Evolutionary conservation across 1,140 invertebrate species (phyloP), one percentile per base, ranked within the genome.

Genomic region (Leptinotarsa texana): DNA sequence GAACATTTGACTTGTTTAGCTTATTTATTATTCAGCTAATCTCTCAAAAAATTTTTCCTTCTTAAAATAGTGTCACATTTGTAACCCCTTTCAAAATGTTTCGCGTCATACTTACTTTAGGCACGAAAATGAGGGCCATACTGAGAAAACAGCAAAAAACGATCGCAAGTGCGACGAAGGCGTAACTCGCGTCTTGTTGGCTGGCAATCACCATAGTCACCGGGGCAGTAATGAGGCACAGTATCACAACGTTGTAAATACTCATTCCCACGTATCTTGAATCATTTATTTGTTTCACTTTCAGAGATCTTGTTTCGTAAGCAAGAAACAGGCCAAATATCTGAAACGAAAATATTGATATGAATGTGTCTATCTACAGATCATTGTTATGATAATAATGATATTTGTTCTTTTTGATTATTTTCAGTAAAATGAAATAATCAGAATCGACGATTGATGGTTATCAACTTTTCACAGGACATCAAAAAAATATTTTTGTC

Each of bases 241-340:
- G 89, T 27, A 99, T 96, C 73, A 98, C 97, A 66, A 99, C 97
- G 87, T 99, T 99, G 87, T 99, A 99, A 82, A 99, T 99, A 79
- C 96, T 96, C 96, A 99, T 98, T 77, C 97, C 97, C 13, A 99
- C 97, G 86, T 99, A 98, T 82, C 97, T 90, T 0, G 96, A 98
- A 87, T 99, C 98, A 86, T 96, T 96, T 80, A 96, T 96, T 84
- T 95, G 93, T 74, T 95, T 94, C 11, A 96, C 92, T 88, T 99
- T 99, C 24, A 99, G 92, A 74, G 96, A 98, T 66, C 98, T 88
- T 1, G 98, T 99, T 87, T 99, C 98, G 83, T 99, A 99, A 1
- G 98, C 95, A 75, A 99, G 86, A 85, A 99, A 99, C 13, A 99
- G 88, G 2, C 98, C 98, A 85, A 99, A 98, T 2, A 99, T 92